phyloP scores from a whole-genome alignment of 2,797 vertebrate species.

The Coregonus ussuriensis region DNA sequence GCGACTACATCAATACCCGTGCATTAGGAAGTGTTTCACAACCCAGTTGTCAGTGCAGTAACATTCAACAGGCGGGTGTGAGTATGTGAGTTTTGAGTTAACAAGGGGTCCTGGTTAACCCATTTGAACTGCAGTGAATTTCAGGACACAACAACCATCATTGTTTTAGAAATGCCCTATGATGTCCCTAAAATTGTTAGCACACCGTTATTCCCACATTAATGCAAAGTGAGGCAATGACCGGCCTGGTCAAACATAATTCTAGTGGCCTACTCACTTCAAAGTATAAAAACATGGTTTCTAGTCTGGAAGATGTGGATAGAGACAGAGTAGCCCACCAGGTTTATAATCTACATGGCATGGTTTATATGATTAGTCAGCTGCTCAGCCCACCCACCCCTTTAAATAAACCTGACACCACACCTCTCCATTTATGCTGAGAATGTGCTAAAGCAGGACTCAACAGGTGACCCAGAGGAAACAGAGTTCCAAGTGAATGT shows the following conservation, averaged over 20 bases:
- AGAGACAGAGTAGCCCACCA: neutral
- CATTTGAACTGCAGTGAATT: constrained; percentile 15
- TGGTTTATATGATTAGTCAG: neutral
- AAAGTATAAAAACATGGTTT: neutral
- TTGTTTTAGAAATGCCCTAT: neutral
- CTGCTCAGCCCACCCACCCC: neutral
- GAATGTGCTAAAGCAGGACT: neutral
- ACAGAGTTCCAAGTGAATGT: neutral
- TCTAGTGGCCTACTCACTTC: neutral
- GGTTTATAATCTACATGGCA: neutral
- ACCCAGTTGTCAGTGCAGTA: constrained; percentile 49
- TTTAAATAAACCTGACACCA: constrained; percentile 7
- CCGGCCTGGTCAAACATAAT: neutral
- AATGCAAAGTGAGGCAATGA: neutral
- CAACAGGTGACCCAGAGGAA: neutral
- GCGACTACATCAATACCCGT: constrained; percentile 40
- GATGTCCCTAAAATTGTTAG: neutral
- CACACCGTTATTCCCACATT: too few relatives aligned
- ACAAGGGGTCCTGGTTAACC: constrained; percentile 66
- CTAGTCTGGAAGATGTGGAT: neutral
- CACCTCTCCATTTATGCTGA: neutral
- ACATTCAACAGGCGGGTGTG: constrained; percentile 46
- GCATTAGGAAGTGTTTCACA: constrained; percentile 46
- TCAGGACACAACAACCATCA: neutral
- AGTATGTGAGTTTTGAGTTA: constrained; percentile 37